Percentiles rank a stretch among this genome's conserved stretches.
Evolutionary conservation across 2,113 vertebrate species (phyloP).

Genomic region (Labrus mixtus): DNA sequence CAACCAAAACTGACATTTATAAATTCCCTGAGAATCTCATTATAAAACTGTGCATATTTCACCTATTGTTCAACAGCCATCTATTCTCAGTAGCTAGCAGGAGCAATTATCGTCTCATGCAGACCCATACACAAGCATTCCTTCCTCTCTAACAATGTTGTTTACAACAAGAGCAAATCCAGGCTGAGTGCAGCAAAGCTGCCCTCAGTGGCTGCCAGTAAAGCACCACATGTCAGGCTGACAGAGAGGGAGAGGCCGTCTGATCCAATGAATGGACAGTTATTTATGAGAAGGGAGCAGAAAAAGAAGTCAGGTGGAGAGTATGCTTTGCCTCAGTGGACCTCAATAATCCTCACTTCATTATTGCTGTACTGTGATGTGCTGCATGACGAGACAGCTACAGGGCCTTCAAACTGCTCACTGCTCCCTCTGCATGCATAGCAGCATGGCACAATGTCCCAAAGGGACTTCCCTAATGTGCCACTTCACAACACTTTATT

Average conservation of each 20-base stretch:
- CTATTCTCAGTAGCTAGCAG: constrained; percentile 27
- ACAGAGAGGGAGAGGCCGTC: constrained; percentile 36
- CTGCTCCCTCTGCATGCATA: constrained; percentile 37
- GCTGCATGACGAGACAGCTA: constrained; percentile 58
- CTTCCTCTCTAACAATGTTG: constrained; percentile 67
- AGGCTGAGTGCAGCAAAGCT: constrained; percentile 41
- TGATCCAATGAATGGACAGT: constrained; percentile 55
- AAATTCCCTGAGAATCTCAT: not conserved
- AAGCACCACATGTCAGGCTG: constrained; percentile 37
- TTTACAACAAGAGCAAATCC: constrained; percentile 63
- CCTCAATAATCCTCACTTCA: constrained; percentile 68
- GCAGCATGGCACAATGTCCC: constrained; percentile 20
- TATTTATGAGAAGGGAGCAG: constrained; percentile 57
- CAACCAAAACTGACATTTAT: no score
- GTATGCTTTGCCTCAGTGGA: constrained; percentile 60
- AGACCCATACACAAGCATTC: constrained; percentile 41
- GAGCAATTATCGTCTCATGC: constrained; percentile 58
- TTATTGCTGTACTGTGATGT: constrained; percentile 59
- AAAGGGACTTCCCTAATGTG: constrained; percentile 33
- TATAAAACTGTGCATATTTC: constrained; percentile 3
- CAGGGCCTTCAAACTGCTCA: constrained; percentile 23
- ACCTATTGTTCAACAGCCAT: constrained; percentile 28
- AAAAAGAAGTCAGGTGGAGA: constrained; percentile 46
- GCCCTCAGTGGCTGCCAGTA: constrained; percentile 45
- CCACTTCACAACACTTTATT: constrained; percentile 29